A percentile compares a stretch with the other conserved stretches of the same genome.
Evolutionary conservation across 2,797 vertebrate species (phyloP).

Genomic region (Gallirallus australis): DNA sequence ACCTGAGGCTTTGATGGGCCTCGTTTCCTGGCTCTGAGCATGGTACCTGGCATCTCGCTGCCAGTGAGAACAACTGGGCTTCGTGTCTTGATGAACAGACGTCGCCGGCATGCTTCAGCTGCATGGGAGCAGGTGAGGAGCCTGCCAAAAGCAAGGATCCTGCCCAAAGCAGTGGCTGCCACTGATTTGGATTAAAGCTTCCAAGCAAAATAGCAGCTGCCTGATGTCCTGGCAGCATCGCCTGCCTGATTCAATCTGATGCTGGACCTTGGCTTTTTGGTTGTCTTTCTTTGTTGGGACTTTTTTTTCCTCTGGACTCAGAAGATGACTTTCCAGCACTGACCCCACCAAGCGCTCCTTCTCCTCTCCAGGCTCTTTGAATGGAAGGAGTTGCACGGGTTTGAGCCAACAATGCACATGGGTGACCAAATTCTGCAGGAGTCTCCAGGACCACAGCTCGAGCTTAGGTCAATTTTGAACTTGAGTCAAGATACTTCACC

Average conservation of each 20-base stretch:
- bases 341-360: accelerated
- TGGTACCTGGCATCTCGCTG: accelerated
- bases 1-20: neutral
- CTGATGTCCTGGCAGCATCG: neutral
- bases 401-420: neutral
- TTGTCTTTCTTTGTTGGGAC: neutral
- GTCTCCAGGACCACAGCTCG: neutral
- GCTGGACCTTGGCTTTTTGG: neutral
- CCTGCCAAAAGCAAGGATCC: neutral
- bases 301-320: neutral
- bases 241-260: neutral
- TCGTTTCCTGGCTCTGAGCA: neutral
- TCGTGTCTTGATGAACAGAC: accelerated
- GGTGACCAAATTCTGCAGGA: neutral
- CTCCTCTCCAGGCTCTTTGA: neutral
- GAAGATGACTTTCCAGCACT: neutral
- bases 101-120: accelerated
- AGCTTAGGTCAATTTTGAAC: neutral
- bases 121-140: accelerated
- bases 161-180: neutral
- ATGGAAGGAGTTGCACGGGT: neutral
- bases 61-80: neutral
- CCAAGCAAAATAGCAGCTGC: neutral
- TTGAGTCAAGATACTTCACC: neutral
- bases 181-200: neutral